Conservation (phyloP, 1,140 invertebrate genomes). For the Drosophila nasuta region DNA sequence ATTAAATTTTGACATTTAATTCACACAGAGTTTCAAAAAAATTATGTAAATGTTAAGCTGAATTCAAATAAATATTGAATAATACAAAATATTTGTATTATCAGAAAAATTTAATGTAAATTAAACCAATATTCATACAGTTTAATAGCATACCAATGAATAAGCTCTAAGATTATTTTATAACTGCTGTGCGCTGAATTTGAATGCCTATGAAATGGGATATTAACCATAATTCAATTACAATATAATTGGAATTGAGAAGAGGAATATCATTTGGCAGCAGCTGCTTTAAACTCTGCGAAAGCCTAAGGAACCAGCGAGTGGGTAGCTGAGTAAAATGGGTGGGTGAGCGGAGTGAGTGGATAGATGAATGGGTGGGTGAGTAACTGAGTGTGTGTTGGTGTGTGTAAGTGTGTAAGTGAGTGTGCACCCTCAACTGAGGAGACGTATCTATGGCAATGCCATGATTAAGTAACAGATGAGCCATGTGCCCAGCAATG, state of each 20-base stretch:
- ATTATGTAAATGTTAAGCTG: no score
- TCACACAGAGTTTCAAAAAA: no score
- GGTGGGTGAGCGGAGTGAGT: neutral
- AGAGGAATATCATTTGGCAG: constrained; percentile 13
- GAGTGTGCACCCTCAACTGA: constrained; percentile 31
- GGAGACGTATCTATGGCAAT: constrained; percentile 74
- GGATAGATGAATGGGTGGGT: neutral
- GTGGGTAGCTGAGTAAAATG: neutral
- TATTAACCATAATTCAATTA: neutral
- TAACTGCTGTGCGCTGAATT: neutral
- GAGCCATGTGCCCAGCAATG: constrained; percentile 68
- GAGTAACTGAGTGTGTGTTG: neutral
- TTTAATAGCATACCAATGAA: no score
- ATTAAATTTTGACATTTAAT: no score
- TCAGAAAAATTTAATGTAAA: no score
- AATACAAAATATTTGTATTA: no score
- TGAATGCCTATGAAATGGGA: neutral
- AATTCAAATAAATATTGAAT: no score
- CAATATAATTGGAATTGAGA: neutral
- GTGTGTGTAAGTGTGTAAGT: constrained; percentile 5
- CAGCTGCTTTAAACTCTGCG: constrained; percentile 43
- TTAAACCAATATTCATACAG: no score
- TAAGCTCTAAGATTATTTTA: neutral
- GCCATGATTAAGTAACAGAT: constrained; percentile 81
- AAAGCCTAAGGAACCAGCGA: constrained; percentile 33